Conservation (phyloP, 2,113 vertebrate genomes). For the Ptyas mucosa region DNA sequence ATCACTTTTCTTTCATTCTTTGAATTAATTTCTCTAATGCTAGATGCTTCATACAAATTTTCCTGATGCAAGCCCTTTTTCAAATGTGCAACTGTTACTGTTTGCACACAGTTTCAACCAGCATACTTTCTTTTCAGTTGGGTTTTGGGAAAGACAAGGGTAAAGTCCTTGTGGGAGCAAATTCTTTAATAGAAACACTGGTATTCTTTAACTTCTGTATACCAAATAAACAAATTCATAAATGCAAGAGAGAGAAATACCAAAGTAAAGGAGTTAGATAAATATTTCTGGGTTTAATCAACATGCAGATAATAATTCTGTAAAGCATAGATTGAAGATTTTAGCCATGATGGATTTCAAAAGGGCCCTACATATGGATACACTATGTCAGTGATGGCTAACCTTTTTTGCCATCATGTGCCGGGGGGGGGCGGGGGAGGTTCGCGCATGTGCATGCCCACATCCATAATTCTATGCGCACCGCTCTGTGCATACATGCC, state of each 20-base stretch:
- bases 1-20: background rate
- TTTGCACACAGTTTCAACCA: background rate
- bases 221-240: background rate
- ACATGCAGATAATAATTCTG: background rate
- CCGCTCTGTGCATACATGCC: fast-evolving
- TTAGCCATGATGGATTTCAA: background rate
- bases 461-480: no score
- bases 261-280: background rate
- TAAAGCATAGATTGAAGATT: background rate
- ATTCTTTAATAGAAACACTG: background rate
- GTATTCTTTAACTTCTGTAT: background rate
- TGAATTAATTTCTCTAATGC: background rate
- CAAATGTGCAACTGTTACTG: background rate
- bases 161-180: background rate
- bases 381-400: background rate
- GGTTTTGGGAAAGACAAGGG: background rate
- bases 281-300: background rate
- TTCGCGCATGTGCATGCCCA: no score
- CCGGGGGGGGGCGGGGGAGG: no score
- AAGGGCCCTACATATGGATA: background rate
- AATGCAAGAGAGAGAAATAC: background rate
- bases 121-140: background rate
- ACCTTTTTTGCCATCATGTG: no score
- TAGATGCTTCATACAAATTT: background rate
- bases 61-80: background rate